Evolutionary conservation across 1,140 invertebrate species (phyloP).

Genomic region (Hydropsyche tenuis): DNA sequence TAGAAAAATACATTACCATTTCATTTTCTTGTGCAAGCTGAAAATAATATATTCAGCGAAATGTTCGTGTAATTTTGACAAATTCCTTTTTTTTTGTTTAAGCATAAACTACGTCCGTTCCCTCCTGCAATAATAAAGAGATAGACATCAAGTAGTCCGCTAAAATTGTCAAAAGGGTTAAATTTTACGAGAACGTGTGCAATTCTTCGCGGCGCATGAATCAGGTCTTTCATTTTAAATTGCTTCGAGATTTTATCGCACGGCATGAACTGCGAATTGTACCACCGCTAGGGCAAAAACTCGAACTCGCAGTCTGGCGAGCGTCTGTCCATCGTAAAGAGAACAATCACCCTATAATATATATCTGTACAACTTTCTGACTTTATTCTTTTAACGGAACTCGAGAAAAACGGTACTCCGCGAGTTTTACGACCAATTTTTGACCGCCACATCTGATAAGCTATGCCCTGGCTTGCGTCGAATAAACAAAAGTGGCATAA

Average conservation of each 20-base stretch:
- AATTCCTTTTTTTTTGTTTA: background rate
- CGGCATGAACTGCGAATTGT: slow-evolving; percentile 25
- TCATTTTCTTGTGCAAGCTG: background rate
- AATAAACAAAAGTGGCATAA: slow-evolving; percentile 8
- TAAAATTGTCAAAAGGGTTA: slow-evolving; percentile 26
- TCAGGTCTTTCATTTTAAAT: slow-evolving; percentile 28
- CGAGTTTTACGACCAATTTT: slow-evolving; percentile 25
- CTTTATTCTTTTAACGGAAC: slow-evolving; percentile 26
- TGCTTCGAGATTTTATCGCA: slow-evolving; percentile 20
- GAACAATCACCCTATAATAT: slow-evolving; percentile 3
- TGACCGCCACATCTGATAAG: slow-evolving; percentile 24
- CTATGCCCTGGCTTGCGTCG: background rate
- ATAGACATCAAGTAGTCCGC: slow-evolving; percentile 13
- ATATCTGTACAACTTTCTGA: background rate
- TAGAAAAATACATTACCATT: slow-evolving; percentile 6
- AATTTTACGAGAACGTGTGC: slow-evolving; percentile 21
- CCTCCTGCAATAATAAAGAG: background rate
- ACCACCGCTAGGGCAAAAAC: slow-evolving; percentile 6
- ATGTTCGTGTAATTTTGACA: background rate
- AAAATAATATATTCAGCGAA: background rate
- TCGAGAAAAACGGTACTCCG: background rate
- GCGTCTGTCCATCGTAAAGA: slow-evolving; percentile 24
- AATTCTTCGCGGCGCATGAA: slow-evolving; percentile 19
- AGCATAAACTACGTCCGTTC: background rate
- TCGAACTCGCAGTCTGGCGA: slow-evolving; percentile 5